Conservation (phyloP, 2,113 vertebrate species). For the Telmatochromis sp. region DNA sequence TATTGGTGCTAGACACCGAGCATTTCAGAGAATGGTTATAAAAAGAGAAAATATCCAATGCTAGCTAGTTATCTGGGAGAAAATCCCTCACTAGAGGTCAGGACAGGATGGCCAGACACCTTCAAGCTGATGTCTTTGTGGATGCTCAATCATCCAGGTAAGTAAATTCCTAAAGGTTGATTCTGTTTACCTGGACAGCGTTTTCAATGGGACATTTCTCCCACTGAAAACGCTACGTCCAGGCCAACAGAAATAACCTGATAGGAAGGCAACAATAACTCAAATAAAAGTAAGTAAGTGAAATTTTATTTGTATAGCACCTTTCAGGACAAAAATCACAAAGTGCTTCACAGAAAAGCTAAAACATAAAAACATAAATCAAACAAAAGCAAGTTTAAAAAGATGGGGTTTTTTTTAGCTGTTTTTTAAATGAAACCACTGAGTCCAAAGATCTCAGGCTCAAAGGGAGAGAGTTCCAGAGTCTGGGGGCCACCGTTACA, state of each 20-base stretch:
- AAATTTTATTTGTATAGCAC: background rate
- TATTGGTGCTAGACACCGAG: background rate
- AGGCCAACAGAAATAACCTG: background rate
- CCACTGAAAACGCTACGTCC: fast-evolving
- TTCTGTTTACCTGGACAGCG: background rate
- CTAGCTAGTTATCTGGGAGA: background rate
- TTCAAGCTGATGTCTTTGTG: background rate
- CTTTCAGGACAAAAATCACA: background rate
- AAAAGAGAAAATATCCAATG: background rate
- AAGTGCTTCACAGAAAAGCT: background rate
- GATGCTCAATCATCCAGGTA: fast-evolving
- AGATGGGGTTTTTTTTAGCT: fast-evolving
- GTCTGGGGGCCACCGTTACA: background rate
- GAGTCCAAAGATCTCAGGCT: background rate
- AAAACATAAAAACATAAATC: fast-evolving
- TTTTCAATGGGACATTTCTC: background rate
- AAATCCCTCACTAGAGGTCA: background rate
- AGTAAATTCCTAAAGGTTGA: background rate
- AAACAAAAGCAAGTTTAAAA: background rate
- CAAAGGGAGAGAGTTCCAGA: fast-evolving
- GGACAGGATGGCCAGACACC: background rate
- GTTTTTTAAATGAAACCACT: background rate
- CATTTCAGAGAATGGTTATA: background rate
- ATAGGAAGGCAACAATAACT: background rate
- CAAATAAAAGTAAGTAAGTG: background rate